These are phyloP conservation scores for Exocentrus adspersus DNA, from an alignment of 2,888 invertebrate genomes.

Conservation along the genomic window DNA sequence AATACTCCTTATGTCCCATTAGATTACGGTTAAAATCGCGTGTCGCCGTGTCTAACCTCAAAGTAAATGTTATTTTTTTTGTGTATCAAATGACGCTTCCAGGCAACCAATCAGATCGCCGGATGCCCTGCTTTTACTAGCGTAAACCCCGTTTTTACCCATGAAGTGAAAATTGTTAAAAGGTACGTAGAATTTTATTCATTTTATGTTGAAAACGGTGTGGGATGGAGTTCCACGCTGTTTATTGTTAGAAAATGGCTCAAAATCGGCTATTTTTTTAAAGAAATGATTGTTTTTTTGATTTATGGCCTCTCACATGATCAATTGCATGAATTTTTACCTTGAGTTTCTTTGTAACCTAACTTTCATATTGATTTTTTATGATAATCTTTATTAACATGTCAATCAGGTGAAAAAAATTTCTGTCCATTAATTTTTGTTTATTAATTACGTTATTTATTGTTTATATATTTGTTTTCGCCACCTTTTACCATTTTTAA, in stretches of 20 bases:
- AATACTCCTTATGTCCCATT: not conserved
- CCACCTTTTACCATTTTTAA: constrained; percentile 56
- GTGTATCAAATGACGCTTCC: constrained; percentile 64
- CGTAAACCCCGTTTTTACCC: constrained; percentile 64
- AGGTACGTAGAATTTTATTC: constrained; percentile 66
- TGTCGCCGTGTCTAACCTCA: constrained; percentile 55
- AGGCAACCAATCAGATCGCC: constrained; percentile 60
- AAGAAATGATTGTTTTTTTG: constrained; percentile 45
- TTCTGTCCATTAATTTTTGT: constrained; percentile 36
- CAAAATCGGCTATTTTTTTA: constrained; percentile 51
- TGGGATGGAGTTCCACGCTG: constrained; percentile 56
- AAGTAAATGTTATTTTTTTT: constrained; percentile 63
- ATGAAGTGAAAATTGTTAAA: constrained; percentile 64
- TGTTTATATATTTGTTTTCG: constrained; percentile 47
- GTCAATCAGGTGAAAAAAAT: constrained; percentile 46
- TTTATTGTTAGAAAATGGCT: constrained; percentile 49
- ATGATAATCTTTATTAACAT: constrained; percentile 37
- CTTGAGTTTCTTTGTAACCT: constrained; percentile 59
- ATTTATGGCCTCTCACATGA: constrained; percentile 38
- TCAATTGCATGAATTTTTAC: constrained; percentile 49
- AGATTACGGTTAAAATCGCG: constrained; percentile 52
- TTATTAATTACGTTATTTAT: constrained; percentile 29
- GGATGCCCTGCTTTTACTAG: constrained; percentile 61
- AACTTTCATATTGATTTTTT: constrained; percentile 63
- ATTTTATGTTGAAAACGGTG: constrained; percentile 63